phyloP scores from a whole-genome alignment of 2,888 invertebrate species.

The Acronicta psi region DNA sequence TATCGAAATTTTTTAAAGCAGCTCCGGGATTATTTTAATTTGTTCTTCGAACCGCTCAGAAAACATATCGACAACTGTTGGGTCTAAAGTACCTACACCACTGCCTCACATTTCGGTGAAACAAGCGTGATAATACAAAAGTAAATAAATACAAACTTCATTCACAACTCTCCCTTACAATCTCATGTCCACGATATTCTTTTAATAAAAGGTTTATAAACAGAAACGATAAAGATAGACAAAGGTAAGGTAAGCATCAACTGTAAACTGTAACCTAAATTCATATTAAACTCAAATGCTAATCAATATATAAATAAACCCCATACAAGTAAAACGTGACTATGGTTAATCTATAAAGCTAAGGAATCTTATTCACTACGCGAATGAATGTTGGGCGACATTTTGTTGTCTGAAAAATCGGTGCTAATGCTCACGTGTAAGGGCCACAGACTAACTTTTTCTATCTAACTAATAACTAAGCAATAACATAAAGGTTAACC shows the following conservation, averaged over 20 bases:
- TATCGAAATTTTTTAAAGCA: no score
- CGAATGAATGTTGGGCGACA: slow-evolving; percentile 1
- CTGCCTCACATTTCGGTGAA: no score
- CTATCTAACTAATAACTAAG: no score
- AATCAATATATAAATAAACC: slow-evolving; percentile 37
- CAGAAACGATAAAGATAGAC: slow-evolving; percentile 3
- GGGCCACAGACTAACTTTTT: no score
- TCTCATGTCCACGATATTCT: slow-evolving; percentile 3
- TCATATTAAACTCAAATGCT: slow-evolving; percentile 20
- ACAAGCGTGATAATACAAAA: no score
- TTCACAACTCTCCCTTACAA: neutral
- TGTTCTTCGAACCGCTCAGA: no score
- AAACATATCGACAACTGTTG: no score
- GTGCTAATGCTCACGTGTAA: no score
- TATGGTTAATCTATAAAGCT: slow-evolving; percentile 41
- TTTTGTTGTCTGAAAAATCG: neutral
- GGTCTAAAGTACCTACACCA: no score
- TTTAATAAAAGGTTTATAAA: slow-evolving; percentile 1
- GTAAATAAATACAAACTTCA: no score
- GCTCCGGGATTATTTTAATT: no score
- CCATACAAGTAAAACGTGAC: slow-evolving; percentile 54
- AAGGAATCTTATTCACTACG: neutral
- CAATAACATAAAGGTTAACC: no score
- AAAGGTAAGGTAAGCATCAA: slow-evolving; percentile 9
- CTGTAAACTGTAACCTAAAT: slow-evolving; percentile 11